Conservation (phyloP, 2,113 vertebrate genomes). For the Albula goreensis region DNA sequence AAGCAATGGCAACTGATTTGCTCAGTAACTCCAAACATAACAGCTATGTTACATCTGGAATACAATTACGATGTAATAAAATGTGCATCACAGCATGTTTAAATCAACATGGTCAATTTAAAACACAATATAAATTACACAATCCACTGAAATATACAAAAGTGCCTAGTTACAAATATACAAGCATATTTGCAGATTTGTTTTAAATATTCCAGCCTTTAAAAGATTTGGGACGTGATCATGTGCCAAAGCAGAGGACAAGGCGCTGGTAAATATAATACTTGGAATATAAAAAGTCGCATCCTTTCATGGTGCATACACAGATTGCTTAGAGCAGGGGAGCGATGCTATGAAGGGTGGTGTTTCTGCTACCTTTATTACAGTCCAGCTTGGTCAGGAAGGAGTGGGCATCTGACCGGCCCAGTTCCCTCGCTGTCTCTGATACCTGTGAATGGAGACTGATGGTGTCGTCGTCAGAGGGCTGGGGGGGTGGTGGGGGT, state of each 20-base stretch:
- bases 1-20: no score
- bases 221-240: not conserved
- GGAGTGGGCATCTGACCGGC: conserved; percentile 78
- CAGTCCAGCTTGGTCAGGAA: conserved; percentile 82
- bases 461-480: conserved; percentile 95
- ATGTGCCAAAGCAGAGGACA: no score
- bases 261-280: no score
- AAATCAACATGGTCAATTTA: no score
- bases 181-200: no score
- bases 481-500: conserved; percentile 67
- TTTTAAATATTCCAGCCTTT: not conserved
- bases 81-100: no score
- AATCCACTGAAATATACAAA: not conserved
- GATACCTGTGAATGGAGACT: conserved; percentile 98
- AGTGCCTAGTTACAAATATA: not conserved
- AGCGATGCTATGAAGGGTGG: not conserved
- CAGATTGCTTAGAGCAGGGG: not conserved
- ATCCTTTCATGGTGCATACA: not conserved
- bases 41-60: no score
- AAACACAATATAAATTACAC: not conserved
- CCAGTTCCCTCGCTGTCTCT: conserved; percentile 83
- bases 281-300: no score
- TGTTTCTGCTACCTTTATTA: conserved; percentile 80
- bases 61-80: no score
- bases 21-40: no score